Evolutionary conservation across 2,113 vertebrate species (phyloP), one percentile per base, ranked within the genome.

Genomic region (Bubo blakistoni): DNA sequence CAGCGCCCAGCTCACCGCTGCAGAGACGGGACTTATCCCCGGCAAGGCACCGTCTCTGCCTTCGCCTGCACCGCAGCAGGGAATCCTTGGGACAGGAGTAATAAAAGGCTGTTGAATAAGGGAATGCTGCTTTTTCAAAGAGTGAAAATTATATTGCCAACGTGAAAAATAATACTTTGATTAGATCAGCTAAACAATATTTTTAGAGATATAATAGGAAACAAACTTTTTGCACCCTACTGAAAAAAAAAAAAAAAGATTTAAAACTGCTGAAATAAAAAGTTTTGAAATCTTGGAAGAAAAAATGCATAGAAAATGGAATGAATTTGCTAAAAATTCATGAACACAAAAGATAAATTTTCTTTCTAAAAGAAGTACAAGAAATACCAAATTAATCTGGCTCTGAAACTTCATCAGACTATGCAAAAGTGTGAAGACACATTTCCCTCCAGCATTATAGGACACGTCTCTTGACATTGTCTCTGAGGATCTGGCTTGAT

Each of bases 51-150:
- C 2, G 4, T 1, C 4, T 24, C 61, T 30, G n/a, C 52, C 11
- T 42, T 22, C 5, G 0, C 4, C 55, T 30, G 27, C 6, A 3
- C 49, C 57, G 5, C 16, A 11, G 10, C 1, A 0, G 22, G 13
- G 13, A 63, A 11, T 2, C 16, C 14, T 2, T 24, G 24, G 51
- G 26, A 34, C 8, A 51, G 44, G 24, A 46, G 11, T 6, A 25
- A 22, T 12, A 49, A 34, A 30, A 14, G 4, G 16, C 5, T 40
- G 4, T 4, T 19, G 57, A 47, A 34, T 6, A 3, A 52, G 8
- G 16, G 54, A 25, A 47, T 9, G 30, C 5, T 73, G 26, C 27
- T 51, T 78, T 57, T 51, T 32, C 16, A 32, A 70, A 70, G 13
- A 57, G 20, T 5, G 10, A 54, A 81, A 44, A 40, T 30, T n/a